Percentiles rank a stretch among this genome's conserved stretches.
Evolutionary conservation across 2,888 invertebrate species (phyloP).

Genomic region (Macropis europaea): DNA sequence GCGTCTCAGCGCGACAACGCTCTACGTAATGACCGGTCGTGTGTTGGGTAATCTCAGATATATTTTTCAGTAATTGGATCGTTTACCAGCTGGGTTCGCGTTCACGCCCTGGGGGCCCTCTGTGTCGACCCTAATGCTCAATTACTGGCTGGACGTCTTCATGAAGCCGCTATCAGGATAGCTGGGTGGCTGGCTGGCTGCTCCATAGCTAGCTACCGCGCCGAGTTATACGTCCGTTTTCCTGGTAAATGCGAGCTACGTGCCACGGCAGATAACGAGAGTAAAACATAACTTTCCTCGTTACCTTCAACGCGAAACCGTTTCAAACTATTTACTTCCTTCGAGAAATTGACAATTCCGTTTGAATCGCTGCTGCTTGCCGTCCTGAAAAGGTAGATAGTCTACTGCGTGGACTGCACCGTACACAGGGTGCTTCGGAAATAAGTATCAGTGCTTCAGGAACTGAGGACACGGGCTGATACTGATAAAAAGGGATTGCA

Average conservation of each 20-base stretch:
- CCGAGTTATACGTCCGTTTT: constrained; percentile 35
- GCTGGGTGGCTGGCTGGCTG: neutral
- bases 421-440: too few relatives aligned
- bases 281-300: constrained; percentile 17
- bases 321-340: constrained; percentile 1
- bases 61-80: constrained; percentile 64
- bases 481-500: too few relatives aligned
- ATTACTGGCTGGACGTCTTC: constrained; percentile 55
- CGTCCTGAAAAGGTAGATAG: too few relatives aligned
- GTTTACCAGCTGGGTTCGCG: constrained; percentile 47
- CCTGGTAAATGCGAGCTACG: constrained; percentile 27
- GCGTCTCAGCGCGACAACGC: neutral
- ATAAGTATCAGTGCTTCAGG: too few relatives aligned
- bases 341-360: constrained; percentile 14
- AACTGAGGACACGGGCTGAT: too few relatives aligned
- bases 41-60: constrained; percentile 42
- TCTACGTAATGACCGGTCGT: constrained; percentile 9
- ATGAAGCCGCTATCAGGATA: constrained; percentile 44
- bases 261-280: constrained; percentile 36
- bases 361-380: neutral
- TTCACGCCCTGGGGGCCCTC: constrained; percentile 31
- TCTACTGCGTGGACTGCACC: too few relatives aligned
- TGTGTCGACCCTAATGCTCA: constrained; percentile 55
- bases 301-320: neutral
- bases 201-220: neutral